Percentiles rank a stretch among this genome's conserved stretches.
Evolutionary conservation across 1,140 invertebrate species (phyloP).

Genomic region (Eupeodes corollae): DNA sequence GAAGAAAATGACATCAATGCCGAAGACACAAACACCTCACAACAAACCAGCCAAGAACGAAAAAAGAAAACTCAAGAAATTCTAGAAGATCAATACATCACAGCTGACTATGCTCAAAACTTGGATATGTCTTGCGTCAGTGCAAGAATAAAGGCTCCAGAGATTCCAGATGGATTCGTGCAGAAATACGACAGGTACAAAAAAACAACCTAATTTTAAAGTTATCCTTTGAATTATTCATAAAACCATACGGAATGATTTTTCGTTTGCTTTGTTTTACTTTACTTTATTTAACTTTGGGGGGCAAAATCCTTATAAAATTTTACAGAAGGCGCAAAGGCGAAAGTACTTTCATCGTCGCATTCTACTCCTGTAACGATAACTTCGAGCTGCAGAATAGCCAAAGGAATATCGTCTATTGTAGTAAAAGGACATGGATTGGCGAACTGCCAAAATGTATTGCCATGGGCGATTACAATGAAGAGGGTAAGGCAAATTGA

Average conservation of each 20-base stretch:
- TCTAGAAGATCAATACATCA: slow-evolving; percentile 19
- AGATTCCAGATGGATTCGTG: slow-evolving; percentile 24
- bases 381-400: slow-evolving; percentile 40
- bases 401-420: slow-evolving; percentile 43
- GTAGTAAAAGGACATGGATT: slow-evolving; percentile 43
- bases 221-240: neutral
- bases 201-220: neutral
- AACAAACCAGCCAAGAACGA: neutral
- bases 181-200: slow-evolving; percentile 17
- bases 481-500: slow-evolving; percentile 8
- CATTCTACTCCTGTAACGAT: slow-evolving; percentile 43
- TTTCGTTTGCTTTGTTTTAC: neutral
- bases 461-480: slow-evolving; percentile 23
- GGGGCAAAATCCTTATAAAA: too few species aligned
- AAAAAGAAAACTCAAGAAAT: slow-evolving; percentile 16
- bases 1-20: too few species aligned
- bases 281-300: slow-evolving; percentile 1
- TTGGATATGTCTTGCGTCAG: slow-evolving; percentile 27
- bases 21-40: too few species aligned
- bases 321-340: slow-evolving; percentile 13
- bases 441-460: slow-evolving; percentile 43
- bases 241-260: neutral
- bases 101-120: slow-evolving; percentile 8
- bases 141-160: slow-evolving; percentile 22
- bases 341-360: slow-evolving; percentile 44